Conservation (phyloP, 2,888 invertebrate genomes). For the Epinotia ramella region DNA sequence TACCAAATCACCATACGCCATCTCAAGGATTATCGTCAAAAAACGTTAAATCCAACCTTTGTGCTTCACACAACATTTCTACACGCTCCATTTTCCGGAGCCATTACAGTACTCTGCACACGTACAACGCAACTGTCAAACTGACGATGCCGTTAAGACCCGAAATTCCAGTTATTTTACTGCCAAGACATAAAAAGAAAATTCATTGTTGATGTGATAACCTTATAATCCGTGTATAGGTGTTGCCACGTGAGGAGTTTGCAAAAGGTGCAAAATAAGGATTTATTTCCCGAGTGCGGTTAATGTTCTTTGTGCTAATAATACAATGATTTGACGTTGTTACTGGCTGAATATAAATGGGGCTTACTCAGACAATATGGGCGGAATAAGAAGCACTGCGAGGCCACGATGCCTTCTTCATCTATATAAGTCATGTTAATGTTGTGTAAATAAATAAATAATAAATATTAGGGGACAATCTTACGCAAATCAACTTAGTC, state of each 20-base stretch:
- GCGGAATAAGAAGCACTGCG: neutral
- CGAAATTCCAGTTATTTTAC: constrained; percentile 41
- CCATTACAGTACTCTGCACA: constrained; percentile 23
- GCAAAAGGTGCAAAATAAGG: constrained; percentile 24
- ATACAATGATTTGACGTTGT: constrained; percentile 9
- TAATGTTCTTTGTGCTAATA: constrained; percentile 15
- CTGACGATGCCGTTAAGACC: constrained; percentile 29
- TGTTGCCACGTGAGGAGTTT: constrained; percentile 41
- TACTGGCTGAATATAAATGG: neutral
- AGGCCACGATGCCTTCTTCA: too few species aligned
- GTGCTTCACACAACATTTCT: neutral
- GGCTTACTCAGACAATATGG: neutral
- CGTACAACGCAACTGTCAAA: constrained; percentile 40
- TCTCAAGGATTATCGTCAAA: neutral
- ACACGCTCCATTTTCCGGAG: neutral
- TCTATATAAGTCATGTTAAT: too few species aligned
- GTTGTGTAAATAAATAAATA: too few species aligned
- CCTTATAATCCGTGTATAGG: constrained; percentile 43
- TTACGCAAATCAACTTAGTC: too few species aligned
- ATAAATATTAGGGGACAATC: too few species aligned
- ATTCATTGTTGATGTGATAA: constrained; percentile 46
- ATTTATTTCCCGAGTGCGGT: constrained; percentile 22
- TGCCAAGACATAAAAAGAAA: constrained; percentile 44
- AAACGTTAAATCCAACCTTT: constrained; percentile 6
- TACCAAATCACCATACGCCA: too few species aligned